Base-by-base conservation (phyloP, 2,113 vertebrate species). In the Agelaius phoeniceus region DNA sequence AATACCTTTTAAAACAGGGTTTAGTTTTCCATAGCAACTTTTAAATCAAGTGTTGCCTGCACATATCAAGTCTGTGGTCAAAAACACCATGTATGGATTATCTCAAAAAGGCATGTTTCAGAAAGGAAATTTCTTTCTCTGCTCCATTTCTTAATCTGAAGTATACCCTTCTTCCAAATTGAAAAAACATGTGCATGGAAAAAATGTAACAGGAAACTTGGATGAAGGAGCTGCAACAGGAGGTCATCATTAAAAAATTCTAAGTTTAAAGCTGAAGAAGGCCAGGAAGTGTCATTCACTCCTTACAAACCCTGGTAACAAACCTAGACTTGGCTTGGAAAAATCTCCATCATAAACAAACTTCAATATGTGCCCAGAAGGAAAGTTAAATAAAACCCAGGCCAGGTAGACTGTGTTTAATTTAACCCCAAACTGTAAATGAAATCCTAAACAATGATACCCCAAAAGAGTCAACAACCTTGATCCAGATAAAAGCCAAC, bases 141-240 rank as follows among this genome's bases (percentile, higher is more conserved):
- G 24, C 18, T 93, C 22, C 15, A 26, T 90, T 93, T 61, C 52
- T 65, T 74, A 67, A 43, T 49, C 33, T 68, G 71, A 75, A 90
- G 7, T 67, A 72, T n/a, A 66, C 0, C 1, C 66, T 84, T 72
- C 65, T 94, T 92, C 76, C 80, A 95, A 95, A 90, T 66, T 66
- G 73, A 81, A 94, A 95, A 93, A 86, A 74, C 59, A 72, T 61
- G 41, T 65, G 26, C 35, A 37, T 78, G 79, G 63, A 89, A 96
- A 96, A 94, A 92, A 74, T 61, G 11, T 74, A 88, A 93, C 61
- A 89, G 68, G 83, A 90, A 92, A 90, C 76, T 63, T 72, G 57
- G 67, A 89, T 62, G 63, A 94, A 87, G 54, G 74, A 94, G 79
- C 41, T 10, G 7, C 86, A 93, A 87, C 79, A 90, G 86, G 67